phyloP scores from a whole-genome alignment of 1,140 invertebrate species.

The Anadara kagoshimensis region DNA sequence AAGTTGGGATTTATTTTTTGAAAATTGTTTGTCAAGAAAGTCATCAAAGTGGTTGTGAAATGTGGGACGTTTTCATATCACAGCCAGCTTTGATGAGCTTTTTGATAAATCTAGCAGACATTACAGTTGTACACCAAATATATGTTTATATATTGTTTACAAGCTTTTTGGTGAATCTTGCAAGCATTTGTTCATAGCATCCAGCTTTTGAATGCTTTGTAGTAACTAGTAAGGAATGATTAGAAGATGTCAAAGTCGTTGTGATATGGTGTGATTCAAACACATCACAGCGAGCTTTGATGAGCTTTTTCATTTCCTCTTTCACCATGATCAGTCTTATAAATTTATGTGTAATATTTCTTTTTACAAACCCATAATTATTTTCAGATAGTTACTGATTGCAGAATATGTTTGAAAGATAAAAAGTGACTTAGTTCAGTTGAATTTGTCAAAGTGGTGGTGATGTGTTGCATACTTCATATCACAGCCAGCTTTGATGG shows the following conservation, averaged over 20 bases:
- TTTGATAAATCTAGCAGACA: not conserved
- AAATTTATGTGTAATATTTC: too few species aligned
- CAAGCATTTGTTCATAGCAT: too few species aligned
- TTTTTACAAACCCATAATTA: too few species aligned
- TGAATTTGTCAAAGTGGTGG: conserved; percentile 36
- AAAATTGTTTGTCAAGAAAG: not conserved
- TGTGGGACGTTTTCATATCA: conserved; percentile 63
- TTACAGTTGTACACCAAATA: too few species aligned
- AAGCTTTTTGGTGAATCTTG: conserved; percentile 16
- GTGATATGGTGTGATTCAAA: conserved; percentile 58
- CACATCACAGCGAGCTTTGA: conserved; percentile 73
- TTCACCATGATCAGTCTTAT: too few species aligned
- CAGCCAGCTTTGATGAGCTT: conserved; percentile 70
- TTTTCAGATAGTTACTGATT: too few species aligned
- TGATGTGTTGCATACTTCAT: conserved; percentile 47
- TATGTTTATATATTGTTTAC: too few species aligned
- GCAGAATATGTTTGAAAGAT: not conserved
- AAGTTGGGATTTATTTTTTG: not conserved
- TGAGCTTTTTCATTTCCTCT: conserved; percentile 42
- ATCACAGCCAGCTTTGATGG: conserved; percentile 71
- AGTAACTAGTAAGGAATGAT: too few species aligned
- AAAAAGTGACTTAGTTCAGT: not conserved
- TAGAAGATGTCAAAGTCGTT: conserved; percentile 61
- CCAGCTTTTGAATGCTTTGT: too few species aligned
- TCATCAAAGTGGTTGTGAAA: conserved; percentile 66